Evolutionary conservation across 2,888 invertebrate genomes (phyloP), one percentile per base, ranked within the genome.

Genomic region (Cheilosia pagana): DNA sequence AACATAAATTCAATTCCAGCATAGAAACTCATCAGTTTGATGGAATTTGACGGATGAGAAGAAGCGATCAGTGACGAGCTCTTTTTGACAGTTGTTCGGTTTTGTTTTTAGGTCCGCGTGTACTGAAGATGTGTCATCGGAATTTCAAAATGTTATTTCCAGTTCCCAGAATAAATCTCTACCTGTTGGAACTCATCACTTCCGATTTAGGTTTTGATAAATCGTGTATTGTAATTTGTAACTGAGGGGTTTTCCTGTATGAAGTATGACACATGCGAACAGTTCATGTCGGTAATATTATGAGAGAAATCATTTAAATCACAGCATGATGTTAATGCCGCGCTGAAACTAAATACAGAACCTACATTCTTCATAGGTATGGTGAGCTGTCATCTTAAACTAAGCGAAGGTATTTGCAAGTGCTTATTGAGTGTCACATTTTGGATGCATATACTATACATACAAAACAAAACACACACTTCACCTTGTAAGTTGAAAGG

Each of bases 401-500:
- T 14, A 50, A 53, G 10, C 41, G 23, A 45, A 45, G 25, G 5
- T 23, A 50, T 59, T 28, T 71, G 21, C 19, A 52, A 50, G 31
- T 35, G 35, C 3, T 35, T 35, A 35, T 72, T 62, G 52, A 41
- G 12, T 60, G 39, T 52, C 12, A 35, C 12, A 35, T 8, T 1
- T 10, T 3, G 21, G 21, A 25, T 35, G 10, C 2, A 14, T 8
- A 7, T 16, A 14, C 12, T 19, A 19, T 2, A 35, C 6, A 23
- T 53, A 16, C 41, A 53, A 8, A 53, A 8, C 8, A 45, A 19
- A 39, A 21, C 5, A 14, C 35, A n/a, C 39, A 35, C 52, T 68
- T 67, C 3, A 77, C 45, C 68, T 55, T 77, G 48, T 35, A n/a
- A n/a, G n/a, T 10, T 16, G 14, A 28, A n/a, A n/a, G n/a, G n/a